Percentiles rank a stretch among this genome's conserved stretches.
Conservation (phyloP, 2,797 vertebrate genomes). For the Adelosebastes latens region DNA sequence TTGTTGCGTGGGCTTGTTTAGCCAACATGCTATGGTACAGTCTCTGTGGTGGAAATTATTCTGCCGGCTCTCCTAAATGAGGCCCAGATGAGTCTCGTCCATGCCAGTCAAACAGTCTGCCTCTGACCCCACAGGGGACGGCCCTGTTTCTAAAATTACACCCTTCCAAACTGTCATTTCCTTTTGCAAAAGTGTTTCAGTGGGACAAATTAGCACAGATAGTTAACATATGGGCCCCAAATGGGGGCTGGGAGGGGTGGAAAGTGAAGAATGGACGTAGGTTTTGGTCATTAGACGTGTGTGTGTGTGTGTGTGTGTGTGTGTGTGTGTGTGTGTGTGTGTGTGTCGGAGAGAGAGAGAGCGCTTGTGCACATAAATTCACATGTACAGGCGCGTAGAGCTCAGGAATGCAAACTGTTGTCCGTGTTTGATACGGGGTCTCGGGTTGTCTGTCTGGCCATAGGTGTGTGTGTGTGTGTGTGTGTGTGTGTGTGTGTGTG, state of each 20-base stretch:
- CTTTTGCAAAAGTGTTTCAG: slow-evolving; percentile 84
- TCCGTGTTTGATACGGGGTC: slow-evolving; percentile 38
- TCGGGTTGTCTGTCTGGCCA: slow-evolving; percentile 36
- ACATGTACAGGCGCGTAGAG: not conserved
- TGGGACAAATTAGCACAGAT: slow-evolving; percentile 85
- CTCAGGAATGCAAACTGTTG: slow-evolving; percentile 66
- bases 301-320: not conserved
- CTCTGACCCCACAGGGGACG: slow-evolving; percentile 76
- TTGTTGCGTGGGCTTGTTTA: slow-evolving; percentile 40
- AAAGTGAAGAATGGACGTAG: slow-evolving; percentile 31
- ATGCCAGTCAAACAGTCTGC: slow-evolving; percentile 67
- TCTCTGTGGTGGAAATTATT: slow-evolving; percentile 56
- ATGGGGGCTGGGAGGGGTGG: slow-evolving; percentile 44
- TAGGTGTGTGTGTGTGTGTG: slow-evolving; percentile 18
- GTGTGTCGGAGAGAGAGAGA: not conserved
- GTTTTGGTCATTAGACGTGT: slow-evolving; percentile 12
- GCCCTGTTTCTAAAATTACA: slow-evolving; percentile 86
- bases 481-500: slow-evolving; percentile 11
- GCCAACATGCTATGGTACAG: slow-evolving; percentile 22
- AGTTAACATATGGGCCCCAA: slow-evolving; percentile 83
- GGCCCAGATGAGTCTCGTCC: slow-evolving; percentile 74
- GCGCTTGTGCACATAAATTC: slow-evolving; percentile 11
- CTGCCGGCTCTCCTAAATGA: slow-evolving; percentile 69
- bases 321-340: not conserved
- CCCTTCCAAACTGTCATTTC: slow-evolving; percentile 86